Percentiles rank a stretch among this genome's conserved stretches.
phyloP scores from a whole-genome alignment of 2,797 vertebrate species.

The Microctenopoma lineatum region DNA sequence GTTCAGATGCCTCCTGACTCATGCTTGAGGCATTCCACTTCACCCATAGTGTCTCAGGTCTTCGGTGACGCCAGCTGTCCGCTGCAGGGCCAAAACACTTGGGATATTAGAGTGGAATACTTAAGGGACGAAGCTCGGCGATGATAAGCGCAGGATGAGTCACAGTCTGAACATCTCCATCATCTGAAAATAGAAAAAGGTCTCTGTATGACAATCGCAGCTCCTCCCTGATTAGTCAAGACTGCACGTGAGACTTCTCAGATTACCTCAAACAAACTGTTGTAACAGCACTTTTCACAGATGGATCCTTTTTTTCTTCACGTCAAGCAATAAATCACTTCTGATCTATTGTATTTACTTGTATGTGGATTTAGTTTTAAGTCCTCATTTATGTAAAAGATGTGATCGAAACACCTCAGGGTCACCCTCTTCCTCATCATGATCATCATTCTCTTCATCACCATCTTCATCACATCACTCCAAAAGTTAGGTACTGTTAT shows the following conservation, averaged over 20 bases:
- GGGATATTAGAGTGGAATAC: not conserved
- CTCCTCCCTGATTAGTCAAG: constrained; percentile 21
- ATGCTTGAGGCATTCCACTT: constrained; percentile 33
- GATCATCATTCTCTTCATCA: too few relatives aligned
- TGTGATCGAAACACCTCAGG: too few relatives aligned
- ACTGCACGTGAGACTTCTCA: not conserved
- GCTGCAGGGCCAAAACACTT: constrained; percentile 20
- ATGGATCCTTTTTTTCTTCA: too few relatives aligned
- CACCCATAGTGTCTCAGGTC: constrained; percentile 8
- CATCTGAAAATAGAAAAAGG: constrained; percentile 25
- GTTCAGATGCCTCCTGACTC: constrained; percentile 35
- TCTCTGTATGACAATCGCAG: constrained; percentile 22
- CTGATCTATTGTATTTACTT: too few relatives aligned
- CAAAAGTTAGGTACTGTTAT: too few relatives aligned
- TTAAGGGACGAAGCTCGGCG: not conserved
- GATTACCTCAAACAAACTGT: not conserved
- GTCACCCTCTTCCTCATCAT: too few relatives aligned
- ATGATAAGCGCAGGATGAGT: constrained; percentile 33
- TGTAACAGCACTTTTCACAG: not conserved
- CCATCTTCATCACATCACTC: too few relatives aligned
- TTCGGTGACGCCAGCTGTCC: not conserved
- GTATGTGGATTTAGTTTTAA: too few relatives aligned
- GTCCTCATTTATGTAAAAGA: too few relatives aligned
- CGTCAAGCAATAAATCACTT: too few relatives aligned
- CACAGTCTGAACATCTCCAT: constrained; percentile 30